Evolutionary conservation across 2,888 invertebrate species (phyloP), one percentile per base, ranked within the genome.

Genomic region (Idaea dimidiata): DNA sequence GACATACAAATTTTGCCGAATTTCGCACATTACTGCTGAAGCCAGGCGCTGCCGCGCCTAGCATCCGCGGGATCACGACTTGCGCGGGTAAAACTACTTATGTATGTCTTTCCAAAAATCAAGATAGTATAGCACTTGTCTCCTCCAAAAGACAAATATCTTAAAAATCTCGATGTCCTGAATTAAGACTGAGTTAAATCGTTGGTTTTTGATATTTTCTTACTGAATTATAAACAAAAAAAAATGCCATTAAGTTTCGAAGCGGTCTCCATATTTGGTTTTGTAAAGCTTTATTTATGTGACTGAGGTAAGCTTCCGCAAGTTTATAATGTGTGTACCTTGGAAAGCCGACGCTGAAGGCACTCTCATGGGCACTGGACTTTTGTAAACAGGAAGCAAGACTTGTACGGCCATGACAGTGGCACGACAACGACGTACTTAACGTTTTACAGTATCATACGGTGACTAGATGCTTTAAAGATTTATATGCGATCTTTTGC

Each of bases 291-390:
- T 58, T 57, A 60, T 59, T 62, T 61, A 60, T 63, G 57, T 14
- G 54, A 55, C 56, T 63, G 53, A 60, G 53, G 57, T 64, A 43
- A 62, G 61, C 65, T 64, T 65, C 62, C 61, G 62, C 55, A 60
- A 60, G 61, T 61, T 54, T 17, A 59, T 60, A 59, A 58, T 61
- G 57, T n/a, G n/a, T n/a, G n/a, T n/a, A 57, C 64, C 60, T 64
- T 69, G 62, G 59, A 64, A 66, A 67, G 62, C 43, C 43, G 43
- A 14, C 6, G 43, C 43, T 43, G 43, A 43, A 43, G 43, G 43
- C 43, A 10, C 43, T 43, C 43, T 43, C 43, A 43, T 43, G 43
- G 43, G 43, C 43, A 43, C 43, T 43, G 43, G 43, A 8, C 43
- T 43, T 61, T n/a, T 57, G 43, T 54, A 60, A 63, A 61, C 63